Conservation (phyloP, 2,888 invertebrate genomes). For the Nomada goodeniana region DNA sequence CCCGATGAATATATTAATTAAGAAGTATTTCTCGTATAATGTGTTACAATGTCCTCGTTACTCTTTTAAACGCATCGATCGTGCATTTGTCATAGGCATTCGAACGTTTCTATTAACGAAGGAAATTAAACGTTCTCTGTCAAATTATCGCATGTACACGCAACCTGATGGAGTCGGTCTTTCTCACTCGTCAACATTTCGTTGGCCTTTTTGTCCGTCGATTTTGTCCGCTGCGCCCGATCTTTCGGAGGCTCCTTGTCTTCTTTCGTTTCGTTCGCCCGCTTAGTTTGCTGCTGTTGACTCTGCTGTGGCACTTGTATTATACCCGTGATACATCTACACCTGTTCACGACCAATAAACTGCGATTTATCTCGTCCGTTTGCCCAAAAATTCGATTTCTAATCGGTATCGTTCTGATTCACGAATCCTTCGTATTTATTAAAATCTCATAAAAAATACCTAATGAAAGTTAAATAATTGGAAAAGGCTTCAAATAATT, state of each 20-base stretch:
- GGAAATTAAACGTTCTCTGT: conserved; percentile 20
- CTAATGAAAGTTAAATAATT: too few relatives aligned
- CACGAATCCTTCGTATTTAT: too few relatives aligned
- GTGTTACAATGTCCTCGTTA: too few relatives aligned
- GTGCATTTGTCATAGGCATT: conserved; percentile 33
- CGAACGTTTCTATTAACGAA: conserved; percentile 5
- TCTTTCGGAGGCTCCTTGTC: neutral
- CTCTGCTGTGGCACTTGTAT: conserved; percentile 30
- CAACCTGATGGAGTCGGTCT: conserved; percentile 49
- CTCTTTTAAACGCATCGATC: conserved; percentile 7
- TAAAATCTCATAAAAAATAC: too few relatives aligned
- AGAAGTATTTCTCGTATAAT: too few relatives aligned
- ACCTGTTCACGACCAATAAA: conserved; percentile 30
- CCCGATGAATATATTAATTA: too few relatives aligned
- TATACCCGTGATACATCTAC: conserved; percentile 49
- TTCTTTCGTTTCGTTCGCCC: neutral
- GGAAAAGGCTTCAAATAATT: too few relatives aligned
- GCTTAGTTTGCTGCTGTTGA: conserved; percentile 21
- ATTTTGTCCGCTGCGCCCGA: neutral
- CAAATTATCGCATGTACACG: conserved; percentile 39
- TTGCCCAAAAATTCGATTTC: neutral
- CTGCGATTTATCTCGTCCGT: neutral
- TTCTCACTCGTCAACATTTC: conserved; percentile 62
- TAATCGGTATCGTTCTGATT: too few relatives aligned
- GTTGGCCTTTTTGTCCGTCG: conserved; percentile 6